phyloP scores from a whole-genome alignment of 1,140 invertebrate genomes.

The Aphelinus certus region DNA sequence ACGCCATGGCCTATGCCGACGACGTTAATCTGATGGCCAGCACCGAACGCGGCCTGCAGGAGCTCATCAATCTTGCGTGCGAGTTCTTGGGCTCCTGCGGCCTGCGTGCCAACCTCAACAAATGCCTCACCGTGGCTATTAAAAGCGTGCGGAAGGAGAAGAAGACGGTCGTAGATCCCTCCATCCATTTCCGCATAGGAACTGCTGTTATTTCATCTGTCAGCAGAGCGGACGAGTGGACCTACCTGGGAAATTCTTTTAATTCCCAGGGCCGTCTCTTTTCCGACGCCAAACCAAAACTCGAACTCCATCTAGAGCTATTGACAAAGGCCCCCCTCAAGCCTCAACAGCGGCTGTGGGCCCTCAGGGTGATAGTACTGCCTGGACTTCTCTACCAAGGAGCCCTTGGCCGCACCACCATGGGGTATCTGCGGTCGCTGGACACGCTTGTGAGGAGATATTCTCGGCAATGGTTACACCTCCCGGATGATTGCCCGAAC shows the following conservation, averaged over 20 bases:
- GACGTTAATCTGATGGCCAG: constrained; percentile 56
- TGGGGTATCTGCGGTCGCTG: constrained; percentile 22
- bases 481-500: not conserved
- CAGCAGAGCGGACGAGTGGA: not conserved
- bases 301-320: not conserved
- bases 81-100: constrained; percentile 21
- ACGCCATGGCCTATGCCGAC: constrained; percentile 58
- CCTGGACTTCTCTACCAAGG: constrained; percentile 1
- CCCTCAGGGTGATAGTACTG: not conserved
- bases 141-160: constrained; percentile 28
- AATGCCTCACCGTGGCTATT: constrained; percentile 49
- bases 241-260: not conserved
- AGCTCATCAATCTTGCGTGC: not conserved
- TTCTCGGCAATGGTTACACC: constrained; percentile 24
- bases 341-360: constrained; percentile 38
- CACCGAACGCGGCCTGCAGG: constrained; percentile 39
- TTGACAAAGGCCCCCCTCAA: constrained; percentile 34
- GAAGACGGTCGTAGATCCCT: constrained; percentile 5
- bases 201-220: not conserved
- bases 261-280: not conserved
- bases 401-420: not conserved
- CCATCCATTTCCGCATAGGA: not conserved
- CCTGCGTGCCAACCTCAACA: constrained; percentile 48
- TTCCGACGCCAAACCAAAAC: no score
- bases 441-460: constrained; percentile 32